Evolutionary conservation across 2,888 invertebrate species (phyloP).

Genomic region (Lingula anatina): DNA sequence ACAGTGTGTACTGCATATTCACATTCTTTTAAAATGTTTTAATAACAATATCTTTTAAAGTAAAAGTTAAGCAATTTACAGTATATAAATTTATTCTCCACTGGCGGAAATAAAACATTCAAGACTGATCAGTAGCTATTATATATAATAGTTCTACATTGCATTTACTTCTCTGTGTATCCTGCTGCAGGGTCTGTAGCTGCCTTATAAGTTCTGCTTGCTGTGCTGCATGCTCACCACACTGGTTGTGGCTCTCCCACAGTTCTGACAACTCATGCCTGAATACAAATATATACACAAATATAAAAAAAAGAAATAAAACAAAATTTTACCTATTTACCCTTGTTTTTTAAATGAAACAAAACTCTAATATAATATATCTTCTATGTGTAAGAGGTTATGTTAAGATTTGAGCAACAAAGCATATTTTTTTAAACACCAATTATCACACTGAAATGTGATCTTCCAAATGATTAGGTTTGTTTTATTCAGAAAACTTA

Average conservation of each 20-base stretch:
- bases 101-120: neutral
- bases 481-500: too few species aligned
- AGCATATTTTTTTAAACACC: too few species aligned
- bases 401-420: neutral
- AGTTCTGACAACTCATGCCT: slow-evolving; percentile 42
- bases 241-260: slow-evolving; percentile 41
- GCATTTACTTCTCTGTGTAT: slow-evolving; percentile 43
- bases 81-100: neutral
- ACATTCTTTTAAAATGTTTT: neutral
- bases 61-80: neutral
- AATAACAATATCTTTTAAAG: too few species aligned
- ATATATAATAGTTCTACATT: neutral
- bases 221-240: slow-evolving; percentile 42
- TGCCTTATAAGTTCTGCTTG: slow-evolving; percentile 45
- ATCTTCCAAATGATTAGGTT: too few species aligned
- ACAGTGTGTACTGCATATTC: neutral
- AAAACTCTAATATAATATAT: neutral
- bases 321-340: neutral
- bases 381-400: neutral
- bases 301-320: neutral
- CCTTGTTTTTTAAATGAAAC: too few species aligned
- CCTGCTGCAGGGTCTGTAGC: slow-evolving; percentile 44
- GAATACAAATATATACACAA: neutral
- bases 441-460: too few species aligned
- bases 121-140: neutral